These are phyloP conservation scores for Halisarca cf. caerulea DNA, from an alignment of 37 sponge, comb jelly and placozoan genomes.

Conservation along the genomic window DNA sequence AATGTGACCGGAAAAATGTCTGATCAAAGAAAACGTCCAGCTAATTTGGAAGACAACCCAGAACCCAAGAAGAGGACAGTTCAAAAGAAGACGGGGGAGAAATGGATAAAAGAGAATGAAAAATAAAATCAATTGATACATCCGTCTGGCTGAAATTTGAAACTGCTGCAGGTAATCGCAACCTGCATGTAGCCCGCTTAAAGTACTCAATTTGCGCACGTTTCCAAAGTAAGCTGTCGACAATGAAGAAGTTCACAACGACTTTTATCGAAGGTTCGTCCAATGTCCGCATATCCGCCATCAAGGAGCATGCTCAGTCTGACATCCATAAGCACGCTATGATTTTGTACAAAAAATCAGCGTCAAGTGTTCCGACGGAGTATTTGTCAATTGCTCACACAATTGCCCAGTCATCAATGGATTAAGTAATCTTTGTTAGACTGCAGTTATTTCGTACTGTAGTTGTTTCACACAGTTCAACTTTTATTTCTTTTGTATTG, in stretches of 20 bases:
- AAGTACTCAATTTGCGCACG: constrained; percentile 41
- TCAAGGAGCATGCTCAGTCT: constrained; percentile 41
- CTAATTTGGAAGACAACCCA: neutral
- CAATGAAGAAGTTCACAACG: constrained; percentile 37
- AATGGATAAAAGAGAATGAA: constrained; percentile 42
- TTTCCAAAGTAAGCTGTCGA: constrained; percentile 21
- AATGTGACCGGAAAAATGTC: neutral
- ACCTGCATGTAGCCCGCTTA: constrained; percentile 35
- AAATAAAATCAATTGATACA: constrained; percentile 13
- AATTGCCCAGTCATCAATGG: constrained; percentile 14
- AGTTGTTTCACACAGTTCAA: no score
- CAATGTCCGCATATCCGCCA: constrained; percentile 31
- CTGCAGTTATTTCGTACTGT: no score
- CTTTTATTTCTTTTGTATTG: no score
- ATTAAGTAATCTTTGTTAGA: no score
- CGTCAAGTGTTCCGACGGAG: neutral
- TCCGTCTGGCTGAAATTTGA: constrained; percentile 37
- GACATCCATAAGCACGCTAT: constrained; percentile 32
- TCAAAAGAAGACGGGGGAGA: constrained; percentile 30
- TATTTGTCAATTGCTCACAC: constrained; percentile 23
- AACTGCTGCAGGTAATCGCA: constrained; percentile 2
- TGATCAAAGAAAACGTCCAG: constrained; percentile 8
- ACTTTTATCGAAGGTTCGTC: constrained; percentile 53
- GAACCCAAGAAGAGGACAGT: constrained; percentile 15
- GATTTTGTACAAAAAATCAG: constrained; percentile 17